Evolutionary conservation across 2,113 vertebrate genomes (phyloP), one percentile per base, ranked within the genome.

Genomic region (Felis chaus): DNA sequence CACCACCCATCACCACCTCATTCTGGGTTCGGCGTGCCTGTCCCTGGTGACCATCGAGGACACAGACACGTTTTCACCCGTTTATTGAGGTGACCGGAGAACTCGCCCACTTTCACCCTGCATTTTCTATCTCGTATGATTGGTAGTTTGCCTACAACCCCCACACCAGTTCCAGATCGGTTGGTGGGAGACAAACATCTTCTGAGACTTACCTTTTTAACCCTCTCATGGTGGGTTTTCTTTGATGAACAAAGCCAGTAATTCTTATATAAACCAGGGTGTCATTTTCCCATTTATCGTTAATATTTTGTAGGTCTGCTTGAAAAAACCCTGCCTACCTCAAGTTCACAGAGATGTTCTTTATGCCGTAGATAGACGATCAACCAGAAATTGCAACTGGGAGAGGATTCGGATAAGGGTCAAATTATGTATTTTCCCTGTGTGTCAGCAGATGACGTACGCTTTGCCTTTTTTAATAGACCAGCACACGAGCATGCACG

Each of bases 1-100:
- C 50, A 50, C 50, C 50, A 50, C 50, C 50, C 14, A 14, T 50
- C 50, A 50, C 11, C 50, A 61, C 57, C 57, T 61, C 57, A 21
- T 61, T 21, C 1, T 29, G 25, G 61, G 25, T 8, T 10, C 10
- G 2, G 61, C 25, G 4, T 29, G 61, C 61, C 7, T 65, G 23
- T 65, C 15, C 15, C 25, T 65, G 63, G 21, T 12, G 63, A 27
- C 63, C 39, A 68, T 7, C 6, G 12, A 21, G 71, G 39, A 5
- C 5, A 3, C 36, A 29, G 39, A 6, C 73, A 45, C 14, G 27
- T 29, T 27, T 2, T 45, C 25, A 1, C 0, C 16, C 1, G 41
- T 48, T 16, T 9, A 29, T 16, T 45, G 73, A 25, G 41, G 73
- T 74, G 39, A 15, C 5, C 25, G 7, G 23, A 29, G 73, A 45